Conservation (phyloP, 2,113 vertebrate species). For the Gymnogyps californianus region DNA sequence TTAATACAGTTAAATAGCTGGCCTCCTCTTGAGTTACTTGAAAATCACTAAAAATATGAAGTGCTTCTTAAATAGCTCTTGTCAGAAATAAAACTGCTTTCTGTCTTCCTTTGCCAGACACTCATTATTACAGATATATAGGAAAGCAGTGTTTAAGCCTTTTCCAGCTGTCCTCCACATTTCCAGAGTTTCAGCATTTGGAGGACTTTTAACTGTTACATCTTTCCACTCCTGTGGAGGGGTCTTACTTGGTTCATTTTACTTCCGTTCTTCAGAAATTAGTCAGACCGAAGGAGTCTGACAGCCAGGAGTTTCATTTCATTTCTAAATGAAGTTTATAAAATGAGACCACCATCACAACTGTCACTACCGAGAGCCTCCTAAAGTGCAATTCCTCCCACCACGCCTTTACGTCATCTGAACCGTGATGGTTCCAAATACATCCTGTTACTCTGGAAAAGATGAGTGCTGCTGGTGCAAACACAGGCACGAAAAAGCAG, state of each 20-base stretch:
- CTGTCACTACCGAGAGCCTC: fast-evolving
- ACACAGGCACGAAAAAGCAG: fast-evolving
- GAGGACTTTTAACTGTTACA: neutral
- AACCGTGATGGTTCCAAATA: fast-evolving
- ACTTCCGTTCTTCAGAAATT: neutral
- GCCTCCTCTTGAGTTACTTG: neutral
- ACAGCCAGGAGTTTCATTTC: neutral
- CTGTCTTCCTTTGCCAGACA: neutral
- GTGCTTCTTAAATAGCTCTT: neutral
- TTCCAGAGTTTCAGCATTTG: neutral
- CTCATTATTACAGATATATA: neutral
- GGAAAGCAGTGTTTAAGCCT: neutral
- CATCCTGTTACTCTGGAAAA: fast-evolving
- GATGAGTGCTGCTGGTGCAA: fast-evolving
- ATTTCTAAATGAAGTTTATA: neutral
- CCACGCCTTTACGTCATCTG: fast-evolving
- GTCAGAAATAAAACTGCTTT: slow-evolving; percentile 6
- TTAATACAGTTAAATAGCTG: neutral
- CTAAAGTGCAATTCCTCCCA: fast-evolving
- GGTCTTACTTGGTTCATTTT: neutral
- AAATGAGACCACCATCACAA: fast-evolving
- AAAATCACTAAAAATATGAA: neutral
- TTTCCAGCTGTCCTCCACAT: neutral
- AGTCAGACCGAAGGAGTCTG: fast-evolving
- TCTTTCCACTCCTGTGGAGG: neutral